Evolutionary conservation across 2,888 invertebrate genomes (phyloP).

Genomic region (Polylopha cassiicola): DNA sequence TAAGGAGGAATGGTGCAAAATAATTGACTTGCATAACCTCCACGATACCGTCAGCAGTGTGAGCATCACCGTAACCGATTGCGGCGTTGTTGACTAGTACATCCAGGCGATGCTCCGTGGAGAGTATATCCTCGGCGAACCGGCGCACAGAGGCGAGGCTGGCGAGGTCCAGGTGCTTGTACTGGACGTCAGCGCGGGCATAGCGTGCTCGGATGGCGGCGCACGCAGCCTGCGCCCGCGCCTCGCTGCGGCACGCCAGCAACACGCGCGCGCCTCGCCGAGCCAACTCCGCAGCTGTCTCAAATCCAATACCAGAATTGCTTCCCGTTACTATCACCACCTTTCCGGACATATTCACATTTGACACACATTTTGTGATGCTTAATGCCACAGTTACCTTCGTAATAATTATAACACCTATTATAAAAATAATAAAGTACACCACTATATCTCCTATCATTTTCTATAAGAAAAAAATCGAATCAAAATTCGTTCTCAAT

Average conservation of each 20-base stretch:
- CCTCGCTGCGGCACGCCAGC: slow-evolving; percentile 84
- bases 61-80: slow-evolving; percentile 38
- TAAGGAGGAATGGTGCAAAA: slow-evolving; percentile 80
- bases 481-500: too few species aligned
- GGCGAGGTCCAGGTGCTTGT: slow-evolving; percentile 53
- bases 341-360: slow-evolving; percentile 16
- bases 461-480: too few species aligned
- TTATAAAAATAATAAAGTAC: too few species aligned
- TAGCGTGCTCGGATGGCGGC: slow-evolving; percentile 80
- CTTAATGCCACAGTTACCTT: slow-evolving; percentile 7
- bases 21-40: slow-evolving; percentile 77
- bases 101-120: slow-evolving; percentile 58
- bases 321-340: slow-evolving; percentile 82
- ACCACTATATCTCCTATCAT: too few species aligned
- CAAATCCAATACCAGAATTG: slow-evolving; percentile 86
- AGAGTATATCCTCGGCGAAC: slow-evolving; percentile 72
- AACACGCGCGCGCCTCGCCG: slow-evolving; percentile 74
- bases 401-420: slow-evolving; percentile 4
- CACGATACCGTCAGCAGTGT: slow-evolving; percentile 75
- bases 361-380: slow-evolving; percentile 6
- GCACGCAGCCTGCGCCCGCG: slow-evolving; percentile 80
- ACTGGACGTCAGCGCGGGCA: slow-evolving; percentile 80
- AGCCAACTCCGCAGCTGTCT: slow-evolving; percentile 80
- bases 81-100: slow-evolving; percentile 75
- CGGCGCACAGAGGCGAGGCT: slow-evolving; percentile 62